Conservation (phyloP, 2,888 invertebrate genomes). For the Branchinecta sandiegonensis region DNA sequence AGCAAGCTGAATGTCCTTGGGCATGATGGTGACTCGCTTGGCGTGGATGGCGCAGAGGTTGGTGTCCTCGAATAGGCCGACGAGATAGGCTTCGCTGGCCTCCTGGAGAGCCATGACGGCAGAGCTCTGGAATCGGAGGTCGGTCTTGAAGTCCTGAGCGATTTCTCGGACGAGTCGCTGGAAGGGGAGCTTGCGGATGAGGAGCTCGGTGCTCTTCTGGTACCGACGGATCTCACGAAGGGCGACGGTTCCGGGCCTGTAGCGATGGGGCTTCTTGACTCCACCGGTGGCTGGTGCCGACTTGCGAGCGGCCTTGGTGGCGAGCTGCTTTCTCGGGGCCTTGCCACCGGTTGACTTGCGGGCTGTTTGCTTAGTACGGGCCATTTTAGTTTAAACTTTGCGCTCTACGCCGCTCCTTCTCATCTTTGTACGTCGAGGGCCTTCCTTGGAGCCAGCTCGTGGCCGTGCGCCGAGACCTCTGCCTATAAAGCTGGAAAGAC, state of each 20-base stretch:
- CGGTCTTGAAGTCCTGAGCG: slow-evolving; percentile 34
- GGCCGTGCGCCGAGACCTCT: too few relatives aligned
- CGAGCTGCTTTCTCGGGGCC: slow-evolving; percentile 82
- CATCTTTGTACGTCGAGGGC: too few relatives aligned
- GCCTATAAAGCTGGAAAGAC: too few relatives aligned
- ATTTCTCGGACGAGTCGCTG: slow-evolving; percentile 30
- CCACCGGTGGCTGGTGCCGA: slow-evolving; percentile 40
- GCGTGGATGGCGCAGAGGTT: slow-evolving; percentile 96
- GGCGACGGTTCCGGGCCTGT: slow-evolving; percentile 40
- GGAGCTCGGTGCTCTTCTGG: slow-evolving; percentile 39
- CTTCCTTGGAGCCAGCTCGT: too few relatives aligned
- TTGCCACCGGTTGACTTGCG: slow-evolving; percentile 95
- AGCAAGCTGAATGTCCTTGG: slow-evolving; percentile 91
- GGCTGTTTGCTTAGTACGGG: slow-evolving; percentile 94
- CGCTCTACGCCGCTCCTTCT: too few relatives aligned
- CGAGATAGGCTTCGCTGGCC: slow-evolving; percentile 77
- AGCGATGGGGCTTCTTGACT: slow-evolving; percentile 40
- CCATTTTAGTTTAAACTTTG: slow-evolving; percentile 50
- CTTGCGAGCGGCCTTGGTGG: slow-evolving; percentile 87
- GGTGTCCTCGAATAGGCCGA: slow-evolving; percentile 92
- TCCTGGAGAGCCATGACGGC: slow-evolving; percentile 32
- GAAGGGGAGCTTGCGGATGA: slow-evolving; percentile 40
- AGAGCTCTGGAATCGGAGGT: slow-evolving; percentile 27
- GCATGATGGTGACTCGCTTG: slow-evolving; percentile 94
- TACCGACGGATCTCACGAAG: slow-evolving; percentile 41